phyloP scores from a whole-genome alignment of 2,888 invertebrate genomes.

The Drosophila anceps region DNA sequence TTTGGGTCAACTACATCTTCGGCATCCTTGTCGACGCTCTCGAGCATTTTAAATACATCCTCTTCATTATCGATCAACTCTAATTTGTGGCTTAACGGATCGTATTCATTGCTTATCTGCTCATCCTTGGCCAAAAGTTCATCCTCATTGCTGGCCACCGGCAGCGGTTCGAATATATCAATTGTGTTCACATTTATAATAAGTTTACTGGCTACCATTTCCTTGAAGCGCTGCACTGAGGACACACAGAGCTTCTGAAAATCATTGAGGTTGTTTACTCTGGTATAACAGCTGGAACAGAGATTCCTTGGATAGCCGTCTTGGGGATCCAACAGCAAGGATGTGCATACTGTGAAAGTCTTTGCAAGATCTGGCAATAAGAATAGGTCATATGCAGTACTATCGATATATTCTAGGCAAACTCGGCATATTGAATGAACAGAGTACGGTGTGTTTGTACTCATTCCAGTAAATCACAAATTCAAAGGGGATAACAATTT shows the following conservation, averaged over 20 bases:
- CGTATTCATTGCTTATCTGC: constrained; percentile 57
- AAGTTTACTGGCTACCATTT: constrained; percentile 59
- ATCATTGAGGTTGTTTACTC: constrained; percentile 76
- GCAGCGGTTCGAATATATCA: constrained; percentile 65
- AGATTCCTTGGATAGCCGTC: constrained; percentile 81
- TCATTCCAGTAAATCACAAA: constrained; percentile 52
- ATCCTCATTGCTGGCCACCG: constrained; percentile 30
- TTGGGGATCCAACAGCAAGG: constrained; percentile 70
- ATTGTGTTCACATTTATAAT: constrained; percentile 26
- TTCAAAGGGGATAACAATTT: constrained; percentile 30
- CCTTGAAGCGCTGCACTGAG: constrained; percentile 72
- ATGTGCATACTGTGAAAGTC: constrained; percentile 75
- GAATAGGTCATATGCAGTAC: constrained; percentile 69
- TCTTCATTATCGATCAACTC: constrained; percentile 81
- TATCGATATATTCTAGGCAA: constrained; percentile 71
- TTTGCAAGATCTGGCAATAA: constrained; percentile 72
- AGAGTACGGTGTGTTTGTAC: constrained; percentile 40
- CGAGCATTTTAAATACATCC: constrained; percentile 81
- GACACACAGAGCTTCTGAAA: constrained; percentile 76
- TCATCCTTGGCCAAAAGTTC: constrained; percentile 58
- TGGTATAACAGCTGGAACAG: constrained; percentile 70
- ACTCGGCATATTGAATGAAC: constrained; percentile 80
- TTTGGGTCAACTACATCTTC: constrained; percentile 44
- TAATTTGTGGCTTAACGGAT: constrained; percentile 77
- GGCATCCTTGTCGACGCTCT: constrained; percentile 74